Evolutionary conservation across 2,797 vertebrate species (phyloP).

Genomic region (Pipistrellus pipistrellus): DNA sequence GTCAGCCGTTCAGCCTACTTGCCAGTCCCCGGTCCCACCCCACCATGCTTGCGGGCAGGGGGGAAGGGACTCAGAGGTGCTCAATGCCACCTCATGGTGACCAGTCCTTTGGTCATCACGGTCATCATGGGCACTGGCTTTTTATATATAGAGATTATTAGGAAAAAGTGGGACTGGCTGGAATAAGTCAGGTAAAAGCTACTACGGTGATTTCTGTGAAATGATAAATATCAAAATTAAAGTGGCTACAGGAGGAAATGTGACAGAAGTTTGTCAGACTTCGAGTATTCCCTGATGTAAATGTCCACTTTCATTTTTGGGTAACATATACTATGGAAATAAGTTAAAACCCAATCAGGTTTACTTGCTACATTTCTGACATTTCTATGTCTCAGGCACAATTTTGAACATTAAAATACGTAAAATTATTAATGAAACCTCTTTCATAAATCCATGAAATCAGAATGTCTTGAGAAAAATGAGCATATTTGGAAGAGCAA

Average conservation of each 20-base stretch:
- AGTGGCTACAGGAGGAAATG: not conserved
- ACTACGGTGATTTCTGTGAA: not conserved
- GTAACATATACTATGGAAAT: not conserved
- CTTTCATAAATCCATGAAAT: not conserved
- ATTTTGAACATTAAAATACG: not conserved
- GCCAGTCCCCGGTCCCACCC: no score
- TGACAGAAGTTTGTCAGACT: not conserved
- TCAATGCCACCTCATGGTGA: no score
- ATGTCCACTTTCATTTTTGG: not conserved
- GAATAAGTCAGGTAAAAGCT: not conserved
- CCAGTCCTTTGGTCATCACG: rapidly evolving
- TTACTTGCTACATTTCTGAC: not conserved
- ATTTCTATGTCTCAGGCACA: not conserved
- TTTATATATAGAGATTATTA: not conserved
- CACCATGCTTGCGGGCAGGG: no score
- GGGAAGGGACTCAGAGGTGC: no score
- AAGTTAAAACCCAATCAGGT: not conserved
- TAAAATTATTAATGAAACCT: not conserved
- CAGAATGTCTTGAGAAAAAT: not conserved
- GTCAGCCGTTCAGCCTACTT: no score
- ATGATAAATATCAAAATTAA: not conserved
- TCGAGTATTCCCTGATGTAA: not conserved
- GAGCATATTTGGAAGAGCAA: not conserved
- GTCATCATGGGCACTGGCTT: no score
- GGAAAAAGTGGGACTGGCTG: not conserved